Evolutionary conservation across 2,888 invertebrate species (phyloP).

Genomic region (Entomobrya multifasciata): DNA sequence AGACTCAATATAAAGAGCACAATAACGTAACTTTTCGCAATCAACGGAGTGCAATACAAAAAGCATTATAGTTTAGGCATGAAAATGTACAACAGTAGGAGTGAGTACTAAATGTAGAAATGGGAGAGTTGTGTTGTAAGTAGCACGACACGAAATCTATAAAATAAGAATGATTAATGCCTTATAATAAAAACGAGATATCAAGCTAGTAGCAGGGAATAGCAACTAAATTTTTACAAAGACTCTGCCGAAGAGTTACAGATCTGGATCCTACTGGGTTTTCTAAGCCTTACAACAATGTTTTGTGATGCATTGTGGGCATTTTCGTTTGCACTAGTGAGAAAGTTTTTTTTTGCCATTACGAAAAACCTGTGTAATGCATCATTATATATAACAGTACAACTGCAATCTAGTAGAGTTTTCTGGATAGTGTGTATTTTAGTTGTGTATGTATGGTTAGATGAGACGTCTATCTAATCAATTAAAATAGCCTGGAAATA

Average conservation of each 20-base stretch:
- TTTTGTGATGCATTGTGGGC: constrained; percentile 24
- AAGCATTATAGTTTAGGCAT: constrained; percentile 2
- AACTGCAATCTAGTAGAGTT: background rate
- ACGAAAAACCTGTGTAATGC: background rate
- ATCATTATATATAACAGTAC: background rate
- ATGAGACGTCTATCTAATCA: constrained; percentile 80
- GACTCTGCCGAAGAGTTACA: constrained; percentile 10
- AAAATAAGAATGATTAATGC: constrained; percentile 43
- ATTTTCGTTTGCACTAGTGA: background rate
- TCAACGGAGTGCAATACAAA: constrained; percentile 31
- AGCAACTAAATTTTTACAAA: constrained; percentile 28
- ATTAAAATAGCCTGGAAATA: constrained; percentile 80
- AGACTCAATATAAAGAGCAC: background rate
- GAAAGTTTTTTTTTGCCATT: constrained; percentile 30
- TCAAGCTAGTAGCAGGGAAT: background rate
- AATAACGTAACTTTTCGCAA: constrained; percentile 45
- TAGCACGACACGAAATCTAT: background rate
- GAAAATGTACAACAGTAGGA: background rate
- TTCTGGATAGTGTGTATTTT: background rate
- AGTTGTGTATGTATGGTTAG: constrained; percentile 52
- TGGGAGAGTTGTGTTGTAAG: background rate
- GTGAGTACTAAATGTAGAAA: background rate
- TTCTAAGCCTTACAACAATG: background rate
- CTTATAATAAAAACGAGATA: constrained; percentile 33
- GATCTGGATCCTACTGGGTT: background rate